phyloP scores from a whole-genome alignment of 2,113 vertebrate species.

The Crocuta crocuta region DNA sequence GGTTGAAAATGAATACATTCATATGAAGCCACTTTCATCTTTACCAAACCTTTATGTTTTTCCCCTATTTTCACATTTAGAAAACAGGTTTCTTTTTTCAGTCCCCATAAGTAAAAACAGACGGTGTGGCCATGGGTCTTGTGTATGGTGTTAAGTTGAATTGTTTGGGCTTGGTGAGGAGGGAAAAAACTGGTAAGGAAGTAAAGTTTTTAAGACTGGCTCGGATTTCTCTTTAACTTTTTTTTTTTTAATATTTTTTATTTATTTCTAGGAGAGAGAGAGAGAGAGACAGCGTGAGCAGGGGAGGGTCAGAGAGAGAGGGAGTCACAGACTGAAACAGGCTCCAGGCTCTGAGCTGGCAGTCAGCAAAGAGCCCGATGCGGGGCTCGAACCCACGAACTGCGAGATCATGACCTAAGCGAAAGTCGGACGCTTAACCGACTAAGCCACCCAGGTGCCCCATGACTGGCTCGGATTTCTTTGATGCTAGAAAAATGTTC shows the following conservation, averaged over 20 bases:
- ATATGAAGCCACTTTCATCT: neutral
- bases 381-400: too few relatives aligned
- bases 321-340: too few relatives aligned
- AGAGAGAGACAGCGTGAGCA: too few relatives aligned
- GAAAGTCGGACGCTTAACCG: too few relatives aligned
- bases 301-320: too few relatives aligned
- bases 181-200: neutral
- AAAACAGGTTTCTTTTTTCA: neutral
- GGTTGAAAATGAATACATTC: constrained; percentile 2
- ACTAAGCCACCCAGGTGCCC: too few relatives aligned
- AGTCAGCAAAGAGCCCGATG: too few relatives aligned
- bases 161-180: neutral
- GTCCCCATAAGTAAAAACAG: neutral
- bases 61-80: neutral
- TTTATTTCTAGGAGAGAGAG: too few relatives aligned
- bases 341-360: too few relatives aligned
- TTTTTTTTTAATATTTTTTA: too few relatives aligned
- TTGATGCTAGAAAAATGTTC: neutral
- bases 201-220: neutral
- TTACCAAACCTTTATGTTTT: neutral
- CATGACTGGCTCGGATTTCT: neutral
- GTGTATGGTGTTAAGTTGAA: neutral
- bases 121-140: neutral
- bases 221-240: neutral
- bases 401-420: too few relatives aligned